Evolutionary conservation across 2,797 vertebrate genomes (phyloP).

Genomic region (Acrossocheilus wenchowensis): DNA sequence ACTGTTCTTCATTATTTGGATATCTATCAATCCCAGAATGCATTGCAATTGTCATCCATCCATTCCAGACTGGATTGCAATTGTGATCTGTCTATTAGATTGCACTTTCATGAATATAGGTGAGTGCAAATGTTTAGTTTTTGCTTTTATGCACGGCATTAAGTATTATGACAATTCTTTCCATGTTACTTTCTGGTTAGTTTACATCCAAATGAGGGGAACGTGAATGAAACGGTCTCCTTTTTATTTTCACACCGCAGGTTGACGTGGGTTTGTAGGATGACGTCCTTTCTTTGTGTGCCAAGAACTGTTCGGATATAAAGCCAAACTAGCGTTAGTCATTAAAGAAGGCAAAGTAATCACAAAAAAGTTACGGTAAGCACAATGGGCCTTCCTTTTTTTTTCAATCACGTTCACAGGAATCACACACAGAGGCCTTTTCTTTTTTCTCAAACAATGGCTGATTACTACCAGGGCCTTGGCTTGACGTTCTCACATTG

Average conservation of each 20-base stretch:
- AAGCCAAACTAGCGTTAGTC: constrained; percentile 45
- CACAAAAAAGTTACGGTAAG: constrained; percentile 42
- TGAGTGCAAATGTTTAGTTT: not conserved
- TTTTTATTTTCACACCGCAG: not conserved
- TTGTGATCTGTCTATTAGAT: not conserved
- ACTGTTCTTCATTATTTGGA: not conserved
- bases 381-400: constrained; percentile 61
- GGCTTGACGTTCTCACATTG: constrained; percentile 56
- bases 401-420: constrained; percentile 50
- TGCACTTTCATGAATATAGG: not conserved
- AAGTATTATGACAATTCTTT: not conserved
- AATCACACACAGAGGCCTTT: constrained; percentile 50
- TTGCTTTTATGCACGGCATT: not conserved
- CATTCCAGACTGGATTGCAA: not conserved
- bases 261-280: constrained; percentile 6
- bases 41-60: not conserved
- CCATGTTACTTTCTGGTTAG: not conserved
- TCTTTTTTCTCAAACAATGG: constrained; percentile 54
- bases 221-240: not conserved
- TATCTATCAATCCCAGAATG: not conserved
- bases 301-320: constrained; percentile 53
- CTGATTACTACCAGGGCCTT: constrained; percentile 56
- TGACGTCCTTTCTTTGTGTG: constrained; percentile 55
- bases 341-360: constrained; percentile 45
- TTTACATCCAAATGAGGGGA: not conserved